phyloP scores from a whole-genome alignment of 1,140 invertebrate species.

The Trypoxylus dichotomus region DNA sequence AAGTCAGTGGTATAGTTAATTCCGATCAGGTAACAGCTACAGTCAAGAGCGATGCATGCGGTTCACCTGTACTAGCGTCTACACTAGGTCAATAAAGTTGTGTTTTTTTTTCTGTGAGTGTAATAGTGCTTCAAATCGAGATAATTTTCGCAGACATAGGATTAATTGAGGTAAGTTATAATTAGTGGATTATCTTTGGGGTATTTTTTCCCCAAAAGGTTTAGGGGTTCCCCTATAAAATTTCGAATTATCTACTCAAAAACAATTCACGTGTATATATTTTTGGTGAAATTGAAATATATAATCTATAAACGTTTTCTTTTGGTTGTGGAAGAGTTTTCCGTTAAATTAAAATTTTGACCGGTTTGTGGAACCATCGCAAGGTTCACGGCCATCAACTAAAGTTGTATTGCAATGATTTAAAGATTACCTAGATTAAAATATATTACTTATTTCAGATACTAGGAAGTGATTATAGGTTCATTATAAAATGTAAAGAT shows the following conservation, averaged over 20 bases:
- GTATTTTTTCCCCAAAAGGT: not conserved
- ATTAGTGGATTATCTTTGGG: not conserved
- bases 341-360: constrained; percentile 25
- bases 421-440: not conserved
- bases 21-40: constrained; percentile 25
- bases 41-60: constrained; percentile 20
- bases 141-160: not conserved
- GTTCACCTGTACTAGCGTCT: constrained; percentile 28
- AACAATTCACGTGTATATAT: not conserved
- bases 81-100: constrained; percentile 28
- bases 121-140: not conserved
- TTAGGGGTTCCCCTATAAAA: not conserved
- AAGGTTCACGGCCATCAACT: constrained; percentile 25
- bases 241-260: not conserved
- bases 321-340: not conserved
- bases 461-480: not conserved
- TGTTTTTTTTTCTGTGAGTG: constrained; percentile 16
- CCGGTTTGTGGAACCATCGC: constrained; percentile 24
- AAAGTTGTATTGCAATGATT: constrained; percentile 26
- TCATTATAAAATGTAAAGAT: too few relatives aligned
- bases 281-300: not conserved
- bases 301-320: not conserved
- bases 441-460: not conserved
- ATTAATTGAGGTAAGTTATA: not conserved
- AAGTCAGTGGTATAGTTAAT: constrained; percentile 29